Conservation (phyloP, 2,888 invertebrate genomes). For the Erebia ligea region DNA sequence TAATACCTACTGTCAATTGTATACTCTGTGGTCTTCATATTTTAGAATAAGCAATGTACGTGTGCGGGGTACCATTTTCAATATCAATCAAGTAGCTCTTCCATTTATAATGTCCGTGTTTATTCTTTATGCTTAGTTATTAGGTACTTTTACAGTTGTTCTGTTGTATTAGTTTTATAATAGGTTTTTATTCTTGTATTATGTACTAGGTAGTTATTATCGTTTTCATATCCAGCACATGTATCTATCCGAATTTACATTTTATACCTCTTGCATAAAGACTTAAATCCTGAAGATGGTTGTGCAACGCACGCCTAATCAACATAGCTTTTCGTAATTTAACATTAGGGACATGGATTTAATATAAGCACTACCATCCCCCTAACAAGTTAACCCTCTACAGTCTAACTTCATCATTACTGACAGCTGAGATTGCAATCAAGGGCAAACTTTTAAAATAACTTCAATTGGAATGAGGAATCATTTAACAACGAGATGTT, state of each 20-base stretch:
- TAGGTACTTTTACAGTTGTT: not conserved
- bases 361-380: no score
- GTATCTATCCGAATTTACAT: conserved; percentile 10
- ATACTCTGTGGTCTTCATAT: conserved; percentile 36
- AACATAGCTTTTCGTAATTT: not conserved
- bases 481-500: not conserved
- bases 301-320: not conserved
- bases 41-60: conserved; percentile 30
- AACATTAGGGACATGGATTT: no score
- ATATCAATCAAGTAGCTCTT: not conserved
- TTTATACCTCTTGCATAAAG: conserved; percentile 5
- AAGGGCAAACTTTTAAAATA: not conserved
- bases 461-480: not conserved
- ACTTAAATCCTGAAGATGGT: not conserved
- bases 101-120: not conserved
- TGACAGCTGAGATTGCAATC: not conserved
- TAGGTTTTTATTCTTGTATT: not conserved
- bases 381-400: no score
- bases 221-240: conserved; percentile 3
- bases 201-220: not conserved
- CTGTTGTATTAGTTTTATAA: not conserved
- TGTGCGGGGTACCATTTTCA: conserved; percentile 14
- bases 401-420: no score
- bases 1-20: conserved; percentile 37
- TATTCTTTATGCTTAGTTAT: not conserved